Evolutionary conservation across 2,797 vertebrate genomes (phyloP), one percentile per base, ranked within the genome.

Genomic region (Propithecus deckenii): DNA sequence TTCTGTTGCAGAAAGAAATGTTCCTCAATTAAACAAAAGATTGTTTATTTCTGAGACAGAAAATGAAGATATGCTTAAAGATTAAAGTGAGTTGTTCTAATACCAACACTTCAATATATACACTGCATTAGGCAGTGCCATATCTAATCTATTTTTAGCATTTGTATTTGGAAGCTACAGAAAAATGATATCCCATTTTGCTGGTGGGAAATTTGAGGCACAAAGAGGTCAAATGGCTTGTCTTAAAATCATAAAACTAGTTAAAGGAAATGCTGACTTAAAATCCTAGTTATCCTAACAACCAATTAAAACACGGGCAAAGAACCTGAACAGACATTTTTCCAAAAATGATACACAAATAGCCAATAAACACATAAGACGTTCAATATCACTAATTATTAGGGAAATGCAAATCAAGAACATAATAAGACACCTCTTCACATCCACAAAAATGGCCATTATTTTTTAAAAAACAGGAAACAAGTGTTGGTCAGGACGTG

Each of bases 231-330:
- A 83, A 74, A 35, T 10, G 46, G 7, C 32, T 88, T 78, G 30
- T 76, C 41, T 90, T 74, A 86, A 86, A 86, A 94, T 91, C 32
- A 41, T 79, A 90, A 85, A 69, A 87, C 48, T 72, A 86, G 74
- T 89, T 91, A 89, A 75, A 88, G 13, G 32, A 32, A 95, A 88
- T 65, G 28, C 15, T 90, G 69, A 92, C 22, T 85, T 89, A 91
- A 88, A 95, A 87, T 18, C 12, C 23, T 41, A 89, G 35, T 84
- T 38, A 89, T 59, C 52, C 79, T 74, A 95, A 74, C 20, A 38
- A 52, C 22, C 71, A 89, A 79, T 63, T 30, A 65, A 91, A 84
- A 96, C 89, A 80, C 32, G 46, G 32, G 28, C 25, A 87, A 91
- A 91, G 12, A 32, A 93, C 32, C 50, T 93, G 18, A 79, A 81